These are phyloP conservation scores for Ganaspis brasiliensis DNA, from an alignment of 2,888 invertebrate species.

Conservation along the genomic window DNA sequence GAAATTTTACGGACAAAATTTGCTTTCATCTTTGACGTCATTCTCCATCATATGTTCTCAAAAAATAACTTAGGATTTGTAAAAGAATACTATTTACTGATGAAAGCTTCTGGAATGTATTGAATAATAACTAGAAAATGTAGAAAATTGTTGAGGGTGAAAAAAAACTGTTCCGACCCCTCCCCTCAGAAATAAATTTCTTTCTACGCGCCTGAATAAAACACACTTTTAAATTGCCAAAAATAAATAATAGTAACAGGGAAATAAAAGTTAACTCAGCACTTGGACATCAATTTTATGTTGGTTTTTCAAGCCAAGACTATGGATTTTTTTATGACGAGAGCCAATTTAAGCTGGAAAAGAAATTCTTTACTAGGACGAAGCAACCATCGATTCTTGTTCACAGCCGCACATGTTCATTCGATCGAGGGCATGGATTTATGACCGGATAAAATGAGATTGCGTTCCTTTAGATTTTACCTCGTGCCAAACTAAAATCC, in stretches of 20 bases:
- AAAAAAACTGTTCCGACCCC: no score
- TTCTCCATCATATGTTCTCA: no score
- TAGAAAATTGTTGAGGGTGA: no score
- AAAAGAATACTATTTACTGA: no score
- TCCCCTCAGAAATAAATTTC: no score
- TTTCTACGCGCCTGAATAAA: no score
- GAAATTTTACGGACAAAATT: no score
- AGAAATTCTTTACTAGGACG: constrained; percentile 48
- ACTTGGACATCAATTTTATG: neutral
- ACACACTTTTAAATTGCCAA: neutral
- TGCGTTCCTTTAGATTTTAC: neutral
- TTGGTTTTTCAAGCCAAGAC: neutral
- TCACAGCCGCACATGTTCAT: constrained; percentile 15
- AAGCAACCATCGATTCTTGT: constrained; percentile 56
- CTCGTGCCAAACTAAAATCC: constrained; percentile 4
- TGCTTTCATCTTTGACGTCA: no score
- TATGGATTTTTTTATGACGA: neutral
- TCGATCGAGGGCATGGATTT: constrained; percentile 48
- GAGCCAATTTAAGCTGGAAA: constrained; percentile 1
- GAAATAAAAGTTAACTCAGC: constrained; percentile 5
- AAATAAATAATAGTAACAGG: neutral
- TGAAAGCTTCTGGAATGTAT: no score
- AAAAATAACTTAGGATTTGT: no score
- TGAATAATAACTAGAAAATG: no score
- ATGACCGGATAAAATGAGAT: constrained; percentile 43